Evolutionary conservation across 1,140 invertebrate species (phyloP), one percentile per base, ranked within the genome.

Genomic region (Aphelinus certus): DNA sequence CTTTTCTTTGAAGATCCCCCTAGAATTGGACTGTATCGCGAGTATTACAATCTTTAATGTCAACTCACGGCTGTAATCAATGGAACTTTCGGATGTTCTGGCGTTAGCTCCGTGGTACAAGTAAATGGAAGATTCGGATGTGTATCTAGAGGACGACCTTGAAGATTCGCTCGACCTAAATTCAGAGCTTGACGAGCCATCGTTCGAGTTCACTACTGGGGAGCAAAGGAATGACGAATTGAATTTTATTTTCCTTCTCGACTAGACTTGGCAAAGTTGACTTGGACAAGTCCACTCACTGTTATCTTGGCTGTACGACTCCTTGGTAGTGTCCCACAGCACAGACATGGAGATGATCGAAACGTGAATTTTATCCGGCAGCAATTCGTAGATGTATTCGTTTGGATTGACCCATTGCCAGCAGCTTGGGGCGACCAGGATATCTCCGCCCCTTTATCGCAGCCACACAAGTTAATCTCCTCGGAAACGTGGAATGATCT

Each of bases 371-470:
- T 81, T 81, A 64, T 88, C 85, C 3, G 85, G 76, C 51, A 86
- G 80, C 3, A 73, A 81, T 77, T 87, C 83, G 26, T 80, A 82
- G 51, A 87, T 75, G 49, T 86, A 88, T 42, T 88, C 87, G 58
- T 78, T 82, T 1, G 83, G 84, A 78, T 88, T 87, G 0, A 83
- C 82, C 84, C 83, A 87, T 61, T 81, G 82, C 87, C 86, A 88
- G 61, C 82, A 83, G 56, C 85, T 87, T 5, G 82, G 80, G 1
- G 85, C 80, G 0, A 87, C 87, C 0, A 88, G 46, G 67, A 86
- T 88, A 51, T 88, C 87, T 3, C 87, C 87, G 26, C 86, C 86
- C 53, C 86, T 88, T 26, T 26, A 26, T 26, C 26, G 26, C 0
- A 26, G 26, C 26, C 26, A 26, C 26, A 26, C 0, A 26, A 26